Percentiles rank a stretch among this genome's conserved stretches.
These are phyloP conservation scores for Drosophila barbarae DNA, from an alignment of 2,888 invertebrate species.

Conservation along the genomic window DNA sequence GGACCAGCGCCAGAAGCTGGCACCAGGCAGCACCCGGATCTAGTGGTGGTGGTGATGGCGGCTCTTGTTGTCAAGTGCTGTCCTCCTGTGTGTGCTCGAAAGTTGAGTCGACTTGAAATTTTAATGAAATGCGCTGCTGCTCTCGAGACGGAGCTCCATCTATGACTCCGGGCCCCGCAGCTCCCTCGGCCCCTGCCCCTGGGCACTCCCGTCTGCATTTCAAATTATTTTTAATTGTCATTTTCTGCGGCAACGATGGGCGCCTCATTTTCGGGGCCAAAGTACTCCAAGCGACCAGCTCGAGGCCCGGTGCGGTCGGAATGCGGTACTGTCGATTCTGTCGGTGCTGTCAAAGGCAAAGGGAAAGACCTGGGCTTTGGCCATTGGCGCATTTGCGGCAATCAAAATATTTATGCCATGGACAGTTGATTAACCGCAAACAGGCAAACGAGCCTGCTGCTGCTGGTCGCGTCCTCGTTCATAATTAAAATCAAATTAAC, in stretches of 20 bases:
- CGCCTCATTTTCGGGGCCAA: constrained; percentile 21
- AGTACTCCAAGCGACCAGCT: not conserved
- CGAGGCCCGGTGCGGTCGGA: not conserved
- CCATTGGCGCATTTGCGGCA: constrained; percentile 42
- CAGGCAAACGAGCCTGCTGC: constrained; percentile 44
- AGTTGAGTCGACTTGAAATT: constrained; percentile 64
- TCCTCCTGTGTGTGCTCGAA: constrained; percentile 43
- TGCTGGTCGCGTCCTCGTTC: constrained; percentile 42
- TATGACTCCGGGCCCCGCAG: constrained; percentile 4
- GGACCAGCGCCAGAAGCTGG: not conserved
- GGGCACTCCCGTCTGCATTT: constrained; percentile 55
- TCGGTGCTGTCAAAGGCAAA: constrained; percentile 35
- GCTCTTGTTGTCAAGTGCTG: constrained; percentile 47
- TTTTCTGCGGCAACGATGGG: constrained; percentile 48
- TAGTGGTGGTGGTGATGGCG: constrained; percentile 18
- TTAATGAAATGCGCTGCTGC: constrained; percentile 64
- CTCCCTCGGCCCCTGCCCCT: not conserved
- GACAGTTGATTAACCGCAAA: constrained; percentile 69
- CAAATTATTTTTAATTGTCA: constrained; percentile 73
- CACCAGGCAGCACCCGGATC: not conserved
- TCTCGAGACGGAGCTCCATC: constrained; percentile 34
- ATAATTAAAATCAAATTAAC: constrained; percentile 75
- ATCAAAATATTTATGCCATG: constrained; percentile 68
- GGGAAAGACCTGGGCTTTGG: constrained; percentile 18
- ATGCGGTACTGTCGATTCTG: constrained; percentile 1